phyloP scores from a whole-genome alignment of 2,797 vertebrate species.

The Amniataba percoides region DNA sequence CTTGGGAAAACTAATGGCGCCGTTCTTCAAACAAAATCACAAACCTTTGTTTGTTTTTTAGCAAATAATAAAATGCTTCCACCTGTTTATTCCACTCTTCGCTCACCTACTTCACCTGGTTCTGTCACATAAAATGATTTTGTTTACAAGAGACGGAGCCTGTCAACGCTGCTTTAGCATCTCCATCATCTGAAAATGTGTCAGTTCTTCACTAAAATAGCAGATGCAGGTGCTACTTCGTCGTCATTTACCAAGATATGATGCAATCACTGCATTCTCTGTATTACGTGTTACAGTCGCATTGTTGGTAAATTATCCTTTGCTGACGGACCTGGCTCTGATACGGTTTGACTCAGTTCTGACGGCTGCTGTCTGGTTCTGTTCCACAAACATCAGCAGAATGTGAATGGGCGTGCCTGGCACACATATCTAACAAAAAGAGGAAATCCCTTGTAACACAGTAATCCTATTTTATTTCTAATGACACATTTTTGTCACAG shows the following conservation, averaged over 20 bases:
- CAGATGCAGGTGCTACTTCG: background rate
- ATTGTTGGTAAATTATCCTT: background rate
- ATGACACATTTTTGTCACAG: background rate
- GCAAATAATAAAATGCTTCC: background rate
- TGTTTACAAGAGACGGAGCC: background rate
- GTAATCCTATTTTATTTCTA: background rate
- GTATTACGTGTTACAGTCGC: background rate
- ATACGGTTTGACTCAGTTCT: background rate
- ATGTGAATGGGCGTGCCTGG: background rate
- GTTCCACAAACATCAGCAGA: slow-evolving; percentile 14
- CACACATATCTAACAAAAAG: background rate
- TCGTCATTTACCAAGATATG: background rate
- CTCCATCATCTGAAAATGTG: background rate
- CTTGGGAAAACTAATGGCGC: background rate
- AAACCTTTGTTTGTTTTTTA: background rate
- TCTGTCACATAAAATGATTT: background rate
- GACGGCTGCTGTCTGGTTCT: slow-evolving; percentile 12
- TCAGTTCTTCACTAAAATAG: background rate
- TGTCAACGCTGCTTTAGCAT: background rate
- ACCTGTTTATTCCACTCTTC: background rate
- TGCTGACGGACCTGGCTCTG: slow-evolving; percentile 3
- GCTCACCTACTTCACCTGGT: background rate
- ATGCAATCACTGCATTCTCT: background rate
- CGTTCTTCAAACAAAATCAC: background rate
- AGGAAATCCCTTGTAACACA: background rate